phyloP scores from a whole-genome alignment of 2,888 invertebrate species.

The Camponotus fellah region DNA sequence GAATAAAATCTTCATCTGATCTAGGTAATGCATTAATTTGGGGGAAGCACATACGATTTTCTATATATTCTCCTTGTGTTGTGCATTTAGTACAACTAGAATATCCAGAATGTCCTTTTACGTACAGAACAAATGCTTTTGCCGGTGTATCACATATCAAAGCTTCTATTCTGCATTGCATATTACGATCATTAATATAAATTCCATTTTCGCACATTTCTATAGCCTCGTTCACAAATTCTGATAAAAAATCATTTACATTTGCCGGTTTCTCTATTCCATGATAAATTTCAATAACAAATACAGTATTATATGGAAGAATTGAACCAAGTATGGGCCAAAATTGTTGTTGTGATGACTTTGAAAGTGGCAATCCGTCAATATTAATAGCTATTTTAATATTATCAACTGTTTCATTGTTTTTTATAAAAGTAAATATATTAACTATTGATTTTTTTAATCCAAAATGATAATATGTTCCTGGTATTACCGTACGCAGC shows the following conservation, averaged over 20 bases:
- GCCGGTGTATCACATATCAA: conserved; percentile 16
- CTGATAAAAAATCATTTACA: not conserved
- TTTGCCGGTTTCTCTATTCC: not conserved
- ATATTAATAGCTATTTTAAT: not conserved
- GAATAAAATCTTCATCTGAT: conserved; percentile 6
- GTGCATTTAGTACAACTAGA: conserved; percentile 10
- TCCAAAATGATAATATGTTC: not conserved
- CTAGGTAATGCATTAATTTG: not conserved
- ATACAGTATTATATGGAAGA: not conserved
- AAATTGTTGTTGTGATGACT: not conserved
- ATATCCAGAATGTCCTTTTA: conserved; percentile 20
- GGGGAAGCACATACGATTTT: conserved; percentile 9
- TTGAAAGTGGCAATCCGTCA: not conserved
- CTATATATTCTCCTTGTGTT: not conserved
- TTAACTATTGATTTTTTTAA: not conserved
- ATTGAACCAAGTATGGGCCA: not conserved
- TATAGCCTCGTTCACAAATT: not conserved
- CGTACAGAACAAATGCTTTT: not conserved
- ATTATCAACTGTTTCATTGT: not conserved
- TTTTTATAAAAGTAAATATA: not conserved
- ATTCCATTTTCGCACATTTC: conserved; percentile 4
- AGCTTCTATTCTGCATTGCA: not conserved
- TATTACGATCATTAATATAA: not conserved
- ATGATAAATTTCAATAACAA: conserved; percentile 8
- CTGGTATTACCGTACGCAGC: not conserved